phyloP scores from a whole-genome alignment of 2,113 vertebrate genomes.

The Elgaria multicarinata region DNA sequence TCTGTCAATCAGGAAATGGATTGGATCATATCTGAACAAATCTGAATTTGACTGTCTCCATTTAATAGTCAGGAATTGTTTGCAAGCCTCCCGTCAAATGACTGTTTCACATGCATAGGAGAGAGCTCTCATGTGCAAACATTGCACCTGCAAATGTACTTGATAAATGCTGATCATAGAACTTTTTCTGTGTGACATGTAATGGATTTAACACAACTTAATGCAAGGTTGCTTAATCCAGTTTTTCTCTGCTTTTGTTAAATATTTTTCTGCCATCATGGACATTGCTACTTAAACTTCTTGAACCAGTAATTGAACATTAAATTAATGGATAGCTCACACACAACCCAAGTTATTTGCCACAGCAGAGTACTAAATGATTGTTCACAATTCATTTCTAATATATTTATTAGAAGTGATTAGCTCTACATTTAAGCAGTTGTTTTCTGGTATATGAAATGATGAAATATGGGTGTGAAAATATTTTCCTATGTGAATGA shows the following conservation, averaged over 20 bases:
- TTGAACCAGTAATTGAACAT: background rate
- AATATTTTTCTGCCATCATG: slow-evolving; percentile 9
- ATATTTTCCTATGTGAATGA: background rate
- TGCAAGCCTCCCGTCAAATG: background rate
- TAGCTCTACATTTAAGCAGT: background rate
- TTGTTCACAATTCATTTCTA: background rate
- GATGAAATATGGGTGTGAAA: background rate
- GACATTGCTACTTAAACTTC: background rate
- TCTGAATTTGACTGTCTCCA: background rate
- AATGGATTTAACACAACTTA: background rate
- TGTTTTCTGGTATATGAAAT: background rate
- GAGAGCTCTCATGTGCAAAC: background rate
- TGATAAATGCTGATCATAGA: background rate
- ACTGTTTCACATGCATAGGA: background rate
- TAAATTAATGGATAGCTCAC: background rate
- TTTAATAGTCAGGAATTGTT: background rate
- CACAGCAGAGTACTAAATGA: background rate
- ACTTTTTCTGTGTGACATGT: background rate
- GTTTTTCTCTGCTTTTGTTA: slow-evolving; percentile 32
- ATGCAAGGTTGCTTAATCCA: slow-evolving; percentile 19
- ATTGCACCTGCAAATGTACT: too few relatives aligned
- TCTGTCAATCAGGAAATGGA: background rate
- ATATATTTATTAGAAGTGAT: background rate
- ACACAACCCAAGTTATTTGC: background rate
- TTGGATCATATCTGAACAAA: background rate